These are phyloP conservation scores for Ophthalmolycus amberensis DNA, from an alignment of 2,113 vertebrate genomes.

Conservation along the genomic window DNA sequence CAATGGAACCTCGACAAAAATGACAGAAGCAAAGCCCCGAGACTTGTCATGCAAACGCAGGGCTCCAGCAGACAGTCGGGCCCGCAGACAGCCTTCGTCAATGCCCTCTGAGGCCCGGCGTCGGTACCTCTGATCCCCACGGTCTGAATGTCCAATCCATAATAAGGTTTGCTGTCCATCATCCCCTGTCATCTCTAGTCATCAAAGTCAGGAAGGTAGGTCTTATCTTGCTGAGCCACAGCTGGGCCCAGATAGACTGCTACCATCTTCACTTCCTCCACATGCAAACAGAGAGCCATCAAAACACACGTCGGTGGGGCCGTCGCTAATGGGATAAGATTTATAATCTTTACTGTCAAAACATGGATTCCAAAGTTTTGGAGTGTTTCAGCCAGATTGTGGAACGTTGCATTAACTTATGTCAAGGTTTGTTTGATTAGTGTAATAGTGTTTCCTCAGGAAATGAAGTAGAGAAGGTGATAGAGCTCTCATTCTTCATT, in stretches of 20 bases:
- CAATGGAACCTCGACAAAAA: not conserved
- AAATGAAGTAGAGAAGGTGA: not conserved
- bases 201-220: slow-evolving; percentile 42
- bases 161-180: slow-evolving; percentile 57
- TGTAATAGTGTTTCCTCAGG: not conserved
- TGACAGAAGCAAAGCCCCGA: slow-evolving; percentile 15
- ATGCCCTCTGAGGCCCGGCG: not conserved
- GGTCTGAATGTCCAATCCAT: slow-evolving; percentile 66
- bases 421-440: not conserved
- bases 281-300: slow-evolving; percentile 3
- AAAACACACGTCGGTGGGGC: not conserved
- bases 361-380: not conserved
- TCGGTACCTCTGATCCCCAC: slow-evolving; percentile 35
- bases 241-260: slow-evolving; percentile 32
- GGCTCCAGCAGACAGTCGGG: not conserved
- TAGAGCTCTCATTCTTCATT: not conserved
- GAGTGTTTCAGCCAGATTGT: not conserved
- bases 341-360: not conserved
- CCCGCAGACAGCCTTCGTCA: not conserved
- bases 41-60: slow-evolving; percentile 12
- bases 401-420: not conserved
- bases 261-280: slow-evolving; percentile 12
- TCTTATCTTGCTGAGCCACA: slow-evolving; percentile 53
- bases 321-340: not conserved
- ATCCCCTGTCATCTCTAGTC: slow-evolving; percentile 49